These are phyloP conservation scores for Microchirus variegatus DNA, from an alignment of 2,797 vertebrate genomes.

Conservation along the genomic window DNA sequence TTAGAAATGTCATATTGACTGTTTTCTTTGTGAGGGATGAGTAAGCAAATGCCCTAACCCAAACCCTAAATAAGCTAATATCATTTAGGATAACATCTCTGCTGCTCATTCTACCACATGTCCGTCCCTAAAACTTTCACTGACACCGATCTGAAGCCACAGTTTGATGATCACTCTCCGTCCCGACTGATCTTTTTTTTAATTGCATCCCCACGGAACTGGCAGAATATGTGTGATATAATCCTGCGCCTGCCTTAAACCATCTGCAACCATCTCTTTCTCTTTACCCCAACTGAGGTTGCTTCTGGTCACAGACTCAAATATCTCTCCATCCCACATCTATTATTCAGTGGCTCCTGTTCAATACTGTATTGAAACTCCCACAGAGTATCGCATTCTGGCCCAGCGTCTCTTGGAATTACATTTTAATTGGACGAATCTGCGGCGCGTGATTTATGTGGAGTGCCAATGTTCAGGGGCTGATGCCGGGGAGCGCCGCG, in stretches of 20 bases:
- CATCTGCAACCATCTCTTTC: constrained; percentile 36
- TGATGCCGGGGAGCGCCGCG: neutral
- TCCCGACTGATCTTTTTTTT: constrained; percentile 72
- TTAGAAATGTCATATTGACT: no score
- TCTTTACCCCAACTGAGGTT: constrained; percentile 24
- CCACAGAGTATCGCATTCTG: constrained; percentile 6
- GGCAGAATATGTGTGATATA: constrained; percentile 47
- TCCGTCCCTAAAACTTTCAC: constrained; percentile 28
- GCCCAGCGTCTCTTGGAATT: constrained; percentile 10
- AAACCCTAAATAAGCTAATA: no score
- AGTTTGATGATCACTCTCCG: constrained; percentile 60
- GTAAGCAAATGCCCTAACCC: no score
- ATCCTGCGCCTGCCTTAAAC: constrained; percentile 36
- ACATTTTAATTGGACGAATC: constrained; percentile 14
- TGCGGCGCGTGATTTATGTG: constrained; percentile 14
- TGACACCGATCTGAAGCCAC: constrained; percentile 9
- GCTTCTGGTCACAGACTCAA: constrained; percentile 31
- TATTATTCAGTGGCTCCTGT: constrained; percentile 38
- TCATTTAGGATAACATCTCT: neutral
- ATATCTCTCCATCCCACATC: constrained; percentile 29
- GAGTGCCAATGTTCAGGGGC: neutral
- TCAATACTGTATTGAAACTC: constrained; percentile 25
- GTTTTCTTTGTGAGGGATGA: no score
- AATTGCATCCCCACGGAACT: constrained; percentile 76
- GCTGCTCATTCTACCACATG: neutral